Base-by-base conservation (phyloP, 1,140 invertebrate genomes). In the Ptiloglossa arizonensis region DNA sequence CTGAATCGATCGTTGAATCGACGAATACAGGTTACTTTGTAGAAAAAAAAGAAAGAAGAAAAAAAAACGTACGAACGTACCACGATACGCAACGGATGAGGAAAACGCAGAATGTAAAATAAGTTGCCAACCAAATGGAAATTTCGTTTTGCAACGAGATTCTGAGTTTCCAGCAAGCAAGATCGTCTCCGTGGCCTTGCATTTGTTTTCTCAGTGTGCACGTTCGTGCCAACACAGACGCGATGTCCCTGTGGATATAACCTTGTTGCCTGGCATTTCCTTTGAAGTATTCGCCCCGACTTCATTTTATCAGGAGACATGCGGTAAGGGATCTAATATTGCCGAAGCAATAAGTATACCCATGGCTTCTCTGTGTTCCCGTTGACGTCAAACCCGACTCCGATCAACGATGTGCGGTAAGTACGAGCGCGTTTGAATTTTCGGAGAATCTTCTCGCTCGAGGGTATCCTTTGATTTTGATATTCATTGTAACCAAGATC, bases 261-360 rank as follows among this genome's bases (percentile, higher is more conserved):
- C 66, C 81, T 48, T 63, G 80, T 82, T 83, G 73, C 73, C 76
- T 67, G 73, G 79, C 74, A 73, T 80, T 83, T 73, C 75, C 87
- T 89, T 89, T 89, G 86, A 89, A 82, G 86, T 84, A 87, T 86
- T 56, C 71, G 74, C 74, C 63, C 50, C 73, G 78, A 86, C 82
- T 81, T 87, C 85, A 81, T 87, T 88, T 88, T 87, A 87, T 88
- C 80, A 85, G 81, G 82, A 86, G 87, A 82, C 81, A 84, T 79
- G 72, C 79, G 80, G 81, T 79, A 81, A 71, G 62, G 74, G 85
- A 87, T 88, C 86, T 88, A 86, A 89, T 89, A 89, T 88, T 79
- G 86, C 75, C 85, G 78, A 80, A 82, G 77, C 73, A 74, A 79
- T 79, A 84, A 82, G 60, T 84, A 62, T 76, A 71, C 71, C 32